Evolutionary conservation across 2,113 vertebrate species (phyloP).

Genomic region (Spilogale gracilis): DNA sequence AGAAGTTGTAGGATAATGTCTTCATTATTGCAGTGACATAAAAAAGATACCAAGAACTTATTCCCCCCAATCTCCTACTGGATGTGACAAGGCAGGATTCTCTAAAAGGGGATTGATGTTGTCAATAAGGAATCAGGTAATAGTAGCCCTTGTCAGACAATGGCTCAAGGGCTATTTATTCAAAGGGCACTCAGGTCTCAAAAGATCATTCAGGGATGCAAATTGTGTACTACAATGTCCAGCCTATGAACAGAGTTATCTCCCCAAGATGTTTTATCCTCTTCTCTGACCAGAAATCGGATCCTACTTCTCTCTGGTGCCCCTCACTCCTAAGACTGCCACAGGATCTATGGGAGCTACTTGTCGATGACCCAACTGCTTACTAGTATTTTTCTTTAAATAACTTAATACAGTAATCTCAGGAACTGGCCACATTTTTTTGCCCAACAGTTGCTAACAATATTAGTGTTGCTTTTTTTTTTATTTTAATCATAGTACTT

Average conservation of each 20-base stretch:
- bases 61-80: not conserved
- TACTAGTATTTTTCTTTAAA: conserved; percentile 46
- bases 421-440: not conserved
- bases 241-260: not conserved
- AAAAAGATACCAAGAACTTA: not conserved
- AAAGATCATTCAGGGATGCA: not conserved
- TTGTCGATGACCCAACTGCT: not conserved
- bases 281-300: not conserved
- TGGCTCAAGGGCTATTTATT: not conserved
- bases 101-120: not conserved
- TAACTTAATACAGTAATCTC: not conserved
- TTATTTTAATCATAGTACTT: not conserved
- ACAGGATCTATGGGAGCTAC: not conserved
- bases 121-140: not conserved
- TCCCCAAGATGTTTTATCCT: not conserved
- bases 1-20: not conserved
- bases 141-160: not conserved
- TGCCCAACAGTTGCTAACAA: not conserved
- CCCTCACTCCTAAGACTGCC: not conserved
- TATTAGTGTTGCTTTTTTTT: not conserved
- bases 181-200: not conserved
- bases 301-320: not conserved
- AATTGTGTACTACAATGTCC: not conserved
- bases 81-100: not conserved
- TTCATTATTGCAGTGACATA: not conserved